Conservation (phyloP, 2,113 vertebrate genomes). For the Psophia crepitans region DNA sequence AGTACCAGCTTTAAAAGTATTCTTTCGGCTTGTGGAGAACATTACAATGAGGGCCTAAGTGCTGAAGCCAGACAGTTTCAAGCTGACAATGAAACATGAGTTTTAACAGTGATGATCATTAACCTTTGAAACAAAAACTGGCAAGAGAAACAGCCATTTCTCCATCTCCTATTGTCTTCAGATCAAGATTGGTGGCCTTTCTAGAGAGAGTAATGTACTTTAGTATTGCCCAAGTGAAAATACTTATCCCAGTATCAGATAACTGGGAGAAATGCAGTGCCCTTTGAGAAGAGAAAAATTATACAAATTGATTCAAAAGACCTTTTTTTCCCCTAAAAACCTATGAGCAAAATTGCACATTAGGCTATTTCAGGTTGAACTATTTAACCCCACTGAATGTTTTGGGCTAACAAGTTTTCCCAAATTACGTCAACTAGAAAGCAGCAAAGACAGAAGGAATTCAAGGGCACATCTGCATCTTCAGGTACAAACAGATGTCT, state of each 20-base stretch:
- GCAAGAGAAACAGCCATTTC: background rate
- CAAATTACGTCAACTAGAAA: background rate
- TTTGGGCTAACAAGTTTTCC: background rate
- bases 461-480: background rate
- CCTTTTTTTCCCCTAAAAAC: background rate
- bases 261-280: background rate
- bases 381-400: background rate
- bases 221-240: background rate
- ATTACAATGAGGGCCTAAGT: background rate
- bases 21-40: background rate
- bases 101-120: background rate
- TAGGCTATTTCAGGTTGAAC: background rate
- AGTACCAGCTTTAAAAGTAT: background rate
- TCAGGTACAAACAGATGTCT: background rate
- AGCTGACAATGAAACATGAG: background rate
- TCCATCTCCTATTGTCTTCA: background rate
- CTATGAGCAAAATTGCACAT: background rate
- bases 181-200: background rate
- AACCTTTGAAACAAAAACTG: background rate
- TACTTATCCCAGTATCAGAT: background rate
- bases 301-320: background rate
- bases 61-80: background rate
- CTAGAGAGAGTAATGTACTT: background rate
- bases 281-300: background rate
- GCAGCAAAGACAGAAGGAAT: background rate